phyloP scores from a whole-genome alignment of 2,797 vertebrate species.

The Dryobates pubescens region DNA sequence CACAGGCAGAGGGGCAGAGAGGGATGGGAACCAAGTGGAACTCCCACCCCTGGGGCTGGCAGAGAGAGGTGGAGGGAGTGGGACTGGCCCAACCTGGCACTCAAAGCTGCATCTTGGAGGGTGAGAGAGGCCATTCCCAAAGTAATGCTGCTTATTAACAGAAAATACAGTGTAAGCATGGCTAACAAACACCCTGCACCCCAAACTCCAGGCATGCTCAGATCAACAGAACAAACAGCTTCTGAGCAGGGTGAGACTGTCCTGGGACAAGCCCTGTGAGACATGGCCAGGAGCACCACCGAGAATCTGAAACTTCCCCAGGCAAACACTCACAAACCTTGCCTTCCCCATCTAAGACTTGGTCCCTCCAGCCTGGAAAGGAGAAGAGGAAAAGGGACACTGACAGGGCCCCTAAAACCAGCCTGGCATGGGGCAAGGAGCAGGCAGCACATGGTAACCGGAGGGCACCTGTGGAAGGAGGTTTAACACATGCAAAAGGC shows the following conservation, averaged over 20 bases:
- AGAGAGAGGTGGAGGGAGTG: neutral
- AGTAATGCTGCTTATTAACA: neutral
- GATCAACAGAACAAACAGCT: neutral
- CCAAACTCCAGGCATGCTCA: neutral
- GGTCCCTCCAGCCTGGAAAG: neutral
- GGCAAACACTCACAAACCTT: neutral
- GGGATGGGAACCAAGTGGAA: neutral
- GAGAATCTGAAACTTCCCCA: neutral
- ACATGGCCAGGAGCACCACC: accelerated
- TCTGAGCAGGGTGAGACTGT: neutral
- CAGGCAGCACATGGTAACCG: neutral
- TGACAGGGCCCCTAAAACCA: neutral
- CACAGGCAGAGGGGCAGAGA: neutral
- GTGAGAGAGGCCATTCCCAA: neutral
- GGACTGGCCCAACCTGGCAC: accelerated
- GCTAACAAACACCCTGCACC: neutral
- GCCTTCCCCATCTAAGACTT: neutral
- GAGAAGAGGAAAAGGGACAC: accelerated
- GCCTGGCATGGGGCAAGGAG: neutral
- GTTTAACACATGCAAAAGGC: neutral
- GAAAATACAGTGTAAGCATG: neutral
- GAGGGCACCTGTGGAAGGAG: neutral
- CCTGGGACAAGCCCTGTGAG: neutral
- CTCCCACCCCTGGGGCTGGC: neutral
- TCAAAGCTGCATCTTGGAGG: neutral